Percentiles rank a stretch among this genome's conserved stretches.
Evolutionary conservation across 1,140 invertebrate genomes (phyloP).

Genomic region (Rhizoglyphus robini): DNA sequence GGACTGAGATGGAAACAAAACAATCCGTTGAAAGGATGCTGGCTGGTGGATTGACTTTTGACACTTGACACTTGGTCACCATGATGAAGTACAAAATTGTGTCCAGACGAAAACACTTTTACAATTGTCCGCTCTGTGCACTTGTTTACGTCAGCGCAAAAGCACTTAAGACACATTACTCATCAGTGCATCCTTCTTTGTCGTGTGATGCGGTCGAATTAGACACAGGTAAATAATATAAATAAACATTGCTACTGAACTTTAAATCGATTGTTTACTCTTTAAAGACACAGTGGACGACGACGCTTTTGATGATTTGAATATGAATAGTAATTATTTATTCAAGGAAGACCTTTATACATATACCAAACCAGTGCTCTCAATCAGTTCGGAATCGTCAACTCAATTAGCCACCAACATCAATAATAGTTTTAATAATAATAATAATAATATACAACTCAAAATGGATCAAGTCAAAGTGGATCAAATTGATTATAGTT

Average conservation of each 20-base stretch:
- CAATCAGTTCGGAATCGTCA: no score
- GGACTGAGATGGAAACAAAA: not conserved
- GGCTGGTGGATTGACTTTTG: not conserved
- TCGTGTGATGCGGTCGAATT: not conserved
- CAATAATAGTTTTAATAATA: no score
- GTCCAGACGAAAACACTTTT: conserved; percentile 7
- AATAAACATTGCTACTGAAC: not conserved
- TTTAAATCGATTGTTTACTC: not conserved
- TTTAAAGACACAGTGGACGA: conserved; percentile 2
- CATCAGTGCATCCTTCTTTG: not conserved
- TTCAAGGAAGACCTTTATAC: not conserved
- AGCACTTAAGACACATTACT: not conserved
- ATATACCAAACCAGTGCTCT: not conserved
- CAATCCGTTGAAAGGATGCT: not conserved
- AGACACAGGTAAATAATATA: not conserved
- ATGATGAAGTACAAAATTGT: not conserved
- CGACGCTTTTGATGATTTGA: not conserved
- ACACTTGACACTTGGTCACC: not conserved
- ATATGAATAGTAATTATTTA: not conserved
- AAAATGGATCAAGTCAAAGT: not conserved
- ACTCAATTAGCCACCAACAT: no score
- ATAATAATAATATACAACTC: no score
- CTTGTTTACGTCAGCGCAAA: not conserved
- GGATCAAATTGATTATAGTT: not conserved
- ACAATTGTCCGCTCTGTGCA: conserved; percentile 9